Base-by-base conservation (phyloP, 2,113 vertebrate genomes). In the Chlorodrepanis virens region DNA sequence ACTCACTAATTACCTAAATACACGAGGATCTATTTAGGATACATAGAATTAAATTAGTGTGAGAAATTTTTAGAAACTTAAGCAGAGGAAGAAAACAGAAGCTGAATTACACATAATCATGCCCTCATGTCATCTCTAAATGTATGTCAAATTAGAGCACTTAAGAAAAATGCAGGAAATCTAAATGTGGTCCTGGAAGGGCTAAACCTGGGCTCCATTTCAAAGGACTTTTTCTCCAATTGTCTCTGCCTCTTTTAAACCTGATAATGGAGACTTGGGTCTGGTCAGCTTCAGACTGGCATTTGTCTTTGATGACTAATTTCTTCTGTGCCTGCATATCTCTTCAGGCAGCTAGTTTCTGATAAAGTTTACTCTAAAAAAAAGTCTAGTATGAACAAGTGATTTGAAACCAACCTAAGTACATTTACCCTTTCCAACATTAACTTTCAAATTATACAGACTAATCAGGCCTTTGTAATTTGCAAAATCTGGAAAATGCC, bases 91-190 rank as follows among this genome's bases (percentile, higher is more conserved):
- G 65, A 89, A 96, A 95, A 78, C 68, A 93, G 90, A 94, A 95
- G 75, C 79, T 95, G 83, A 96, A 97, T 92, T 95, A 88, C 76
- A 93, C 35, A 80, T 91, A 96, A 96, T 93, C 92, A 92, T 27
- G 22, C 85, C 64, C 90, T 88, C 79, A 88, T 90, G 88, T 47
- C 67, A 94, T 96, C 77, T 95, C 75, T 45, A 94, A 49, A 83
- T 83, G 44, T 75, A 74, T n/a, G 77, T 71, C 71, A 93, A 95
- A 90, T 96, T 87, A 81, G 28, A 89, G 47, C 0, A 2, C 52
- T 91, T 93, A 87, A 93, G 85, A 90, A 96, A 95, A 95, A 93
- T 0, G 14, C 56, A 94, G 92, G 86, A 95, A 95, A 91, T 93
- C 94, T 83, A 88, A 94, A 89, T 44, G 85, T 39, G 64, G 49